phyloP scores from a whole-genome alignment of 2,888 invertebrate genomes.

The Osedax frankpressi region DNA sequence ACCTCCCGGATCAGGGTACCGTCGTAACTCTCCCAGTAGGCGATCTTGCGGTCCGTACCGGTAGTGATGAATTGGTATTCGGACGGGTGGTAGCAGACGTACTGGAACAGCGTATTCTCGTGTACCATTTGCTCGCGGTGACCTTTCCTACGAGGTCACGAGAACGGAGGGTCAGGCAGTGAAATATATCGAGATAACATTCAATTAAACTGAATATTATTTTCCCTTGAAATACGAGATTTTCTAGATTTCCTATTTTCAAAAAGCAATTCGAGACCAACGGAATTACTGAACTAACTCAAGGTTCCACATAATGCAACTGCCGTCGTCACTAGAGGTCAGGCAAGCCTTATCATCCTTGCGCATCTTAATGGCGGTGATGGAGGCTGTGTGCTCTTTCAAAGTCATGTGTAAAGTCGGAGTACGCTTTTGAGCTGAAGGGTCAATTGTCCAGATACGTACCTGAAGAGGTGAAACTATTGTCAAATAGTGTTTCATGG shows the following conservation, averaged over 20 bases:
- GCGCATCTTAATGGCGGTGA: conserved; percentile 68
- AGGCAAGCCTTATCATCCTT: conserved; percentile 67
- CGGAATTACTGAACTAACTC: too few relatives aligned
- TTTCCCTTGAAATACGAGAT: not conserved
- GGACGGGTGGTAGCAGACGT: conserved; percentile 37
- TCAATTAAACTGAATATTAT: not conserved
- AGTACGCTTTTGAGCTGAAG: not conserved
- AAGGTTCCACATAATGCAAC: conserved; percentile 83
- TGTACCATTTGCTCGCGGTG: conserved; percentile 68
- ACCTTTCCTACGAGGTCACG: conserved; percentile 51
- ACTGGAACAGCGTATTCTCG: conserved; percentile 57
- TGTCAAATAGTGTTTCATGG: too few relatives aligned
- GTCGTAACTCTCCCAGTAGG: conserved; percentile 76
- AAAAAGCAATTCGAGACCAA: too few relatives aligned
- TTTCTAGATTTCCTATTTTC: too few relatives aligned
- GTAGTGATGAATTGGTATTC: conserved; percentile 67
- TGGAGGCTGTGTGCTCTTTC: conserved; percentile 79
- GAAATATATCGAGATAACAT: not conserved
- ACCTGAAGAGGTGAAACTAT: too few relatives aligned
- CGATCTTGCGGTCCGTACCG: conserved; percentile 68
- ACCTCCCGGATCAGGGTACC: conserved; percentile 69
- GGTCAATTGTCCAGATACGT: conserved; percentile 21
- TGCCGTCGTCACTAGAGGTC: conserved; percentile 79
- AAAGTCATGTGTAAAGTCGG: conserved; percentile 52
- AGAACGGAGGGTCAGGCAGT: not conserved